A percentile compares a stretch with the other conserved stretches of the same genome.
Evolutionary conservation across 2,888 invertebrate species (phyloP).

Genomic region (Tenthredo notha): DNA sequence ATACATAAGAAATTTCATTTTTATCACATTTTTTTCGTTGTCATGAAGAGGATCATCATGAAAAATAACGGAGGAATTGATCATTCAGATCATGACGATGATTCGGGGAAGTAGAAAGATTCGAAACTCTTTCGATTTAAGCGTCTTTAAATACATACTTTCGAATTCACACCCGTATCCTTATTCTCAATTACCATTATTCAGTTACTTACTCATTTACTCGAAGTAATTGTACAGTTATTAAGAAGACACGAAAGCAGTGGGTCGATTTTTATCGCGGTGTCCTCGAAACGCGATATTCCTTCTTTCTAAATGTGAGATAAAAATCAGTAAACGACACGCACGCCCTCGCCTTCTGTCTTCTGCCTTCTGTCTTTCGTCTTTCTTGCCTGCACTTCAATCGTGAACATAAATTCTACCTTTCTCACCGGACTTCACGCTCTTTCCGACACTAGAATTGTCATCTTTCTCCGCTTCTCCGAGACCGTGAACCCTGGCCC

Average conservation of each 20-base stretch:
- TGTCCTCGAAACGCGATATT: slow-evolving; percentile 49
- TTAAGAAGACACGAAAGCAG: slow-evolving; percentile 22
- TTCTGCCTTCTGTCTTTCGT: neutral
- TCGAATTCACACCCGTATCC: slow-evolving; percentile 13
- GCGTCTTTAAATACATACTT: neutral
- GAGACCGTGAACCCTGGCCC: slow-evolving; percentile 19
- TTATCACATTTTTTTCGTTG: neutral
- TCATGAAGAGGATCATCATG: neutral
- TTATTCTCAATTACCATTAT: neutral
- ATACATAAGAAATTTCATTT: neutral
- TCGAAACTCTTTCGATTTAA: slow-evolving; percentile 4
- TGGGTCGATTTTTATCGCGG: slow-evolving; percentile 24
- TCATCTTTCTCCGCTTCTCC: neutral
- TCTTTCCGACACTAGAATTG: neutral
- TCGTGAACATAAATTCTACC: neutral
- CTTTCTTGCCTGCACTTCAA: slow-evolving; percentile 2
- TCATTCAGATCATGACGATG: neutral
- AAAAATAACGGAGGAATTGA: neutral
- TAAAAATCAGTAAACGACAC: slow-evolving; percentile 28
- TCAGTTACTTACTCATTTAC: neutral
- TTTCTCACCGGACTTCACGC: slow-evolving; percentile 15
- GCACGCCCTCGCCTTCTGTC: slow-evolving; percentile 18
- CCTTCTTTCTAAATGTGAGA: slow-evolving; percentile 29
- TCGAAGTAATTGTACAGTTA: slow-evolving; percentile 35
- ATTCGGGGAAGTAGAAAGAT: neutral